These are phyloP conservation scores for Saguinus midas DNA, from an alignment of 2,113 vertebrate genomes.

Conservation along the genomic window DNA sequence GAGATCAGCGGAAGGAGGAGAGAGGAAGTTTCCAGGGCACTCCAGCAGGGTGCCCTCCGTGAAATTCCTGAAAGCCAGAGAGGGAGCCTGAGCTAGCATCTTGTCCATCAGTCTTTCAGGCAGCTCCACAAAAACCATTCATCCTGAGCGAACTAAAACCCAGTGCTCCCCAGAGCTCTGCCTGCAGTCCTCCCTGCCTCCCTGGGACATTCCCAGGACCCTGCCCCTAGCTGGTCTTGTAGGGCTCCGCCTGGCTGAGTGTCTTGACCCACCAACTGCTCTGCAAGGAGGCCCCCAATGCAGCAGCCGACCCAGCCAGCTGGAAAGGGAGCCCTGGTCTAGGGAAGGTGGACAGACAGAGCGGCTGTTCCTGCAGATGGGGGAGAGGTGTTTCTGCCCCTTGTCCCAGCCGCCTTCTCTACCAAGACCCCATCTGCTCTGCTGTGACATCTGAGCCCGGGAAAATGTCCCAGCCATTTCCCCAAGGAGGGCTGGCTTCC, in stretches of 20 bases:
- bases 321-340: not conserved
- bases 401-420: not conserved
- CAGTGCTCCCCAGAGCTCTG: not conserved
- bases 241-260: not conserved
- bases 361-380: not conserved
- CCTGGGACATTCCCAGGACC: no score
- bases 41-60: not conserved
- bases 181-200: not conserved
- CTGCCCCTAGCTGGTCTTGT: not conserved
- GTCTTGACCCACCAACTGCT: not conserved
- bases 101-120: not conserved
- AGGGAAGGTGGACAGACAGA: not conserved
- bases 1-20: not conserved
- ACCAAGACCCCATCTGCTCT: slow-evolving; percentile 58
- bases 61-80: not conserved
- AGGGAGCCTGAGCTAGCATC: not conserved
- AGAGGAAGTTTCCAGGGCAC: not conserved
- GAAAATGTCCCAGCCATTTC: slow-evolving; percentile 54
- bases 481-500: not conserved
- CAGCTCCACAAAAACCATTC: not conserved
- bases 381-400: not conserved
- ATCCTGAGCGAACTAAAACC: not conserved
- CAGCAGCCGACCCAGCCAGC: not conserved
- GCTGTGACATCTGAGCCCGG: slow-evolving; percentile 35
- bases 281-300: not conserved